Percentiles rank a stretch among this genome's conserved stretches.
These are phyloP conservation scores for Bufo bufo DNA, from an alignment of 2,113 vertebrate species.

Conservation along the genomic window DNA sequence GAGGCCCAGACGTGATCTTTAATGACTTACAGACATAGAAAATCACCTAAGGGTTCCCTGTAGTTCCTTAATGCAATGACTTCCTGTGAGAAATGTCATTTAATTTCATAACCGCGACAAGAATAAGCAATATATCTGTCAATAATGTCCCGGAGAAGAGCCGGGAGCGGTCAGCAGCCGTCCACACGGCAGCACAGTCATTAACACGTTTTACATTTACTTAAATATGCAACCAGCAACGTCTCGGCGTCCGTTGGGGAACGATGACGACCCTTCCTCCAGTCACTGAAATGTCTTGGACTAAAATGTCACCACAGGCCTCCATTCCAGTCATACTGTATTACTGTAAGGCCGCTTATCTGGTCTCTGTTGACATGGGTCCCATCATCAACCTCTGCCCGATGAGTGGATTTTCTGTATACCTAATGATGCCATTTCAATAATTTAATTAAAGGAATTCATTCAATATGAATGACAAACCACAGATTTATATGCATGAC, in stretches of 20 bases:
- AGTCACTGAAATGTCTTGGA: conserved; percentile 62
- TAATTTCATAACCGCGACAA: conserved; percentile 74
- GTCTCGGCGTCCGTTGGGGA: conserved; percentile 68
- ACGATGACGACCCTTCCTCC: conserved; percentile 66
- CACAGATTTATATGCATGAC: conserved; percentile 36
- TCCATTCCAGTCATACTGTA: conserved; percentile 64
- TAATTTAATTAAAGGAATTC: conserved; percentile 52
- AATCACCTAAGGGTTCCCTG: conserved; percentile 63
- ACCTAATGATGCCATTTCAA: conserved; percentile 52
- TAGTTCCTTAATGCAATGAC: conserved; percentile 74
- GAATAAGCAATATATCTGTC: conserved; percentile 81
- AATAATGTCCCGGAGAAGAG: conserved; percentile 69
- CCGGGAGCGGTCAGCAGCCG: conserved; percentile 63
- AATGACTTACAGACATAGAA: neutral
- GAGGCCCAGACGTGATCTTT: neutral
- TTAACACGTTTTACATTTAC: conserved; percentile 68
- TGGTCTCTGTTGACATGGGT: neutral
- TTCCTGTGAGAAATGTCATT: conserved; percentile 74
- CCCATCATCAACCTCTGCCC: conserved; percentile 62
- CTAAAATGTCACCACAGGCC: conserved; percentile 58
- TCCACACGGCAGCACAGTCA: conserved; percentile 71
- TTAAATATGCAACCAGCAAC: conserved; percentile 58
- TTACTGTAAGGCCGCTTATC: conserved; percentile 53
- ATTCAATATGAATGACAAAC: conserved; percentile 43
- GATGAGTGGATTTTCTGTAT: neutral